phyloP scores from a whole-genome alignment of 2,888 invertebrate species.

The Ormyrus labotus region DNA sequence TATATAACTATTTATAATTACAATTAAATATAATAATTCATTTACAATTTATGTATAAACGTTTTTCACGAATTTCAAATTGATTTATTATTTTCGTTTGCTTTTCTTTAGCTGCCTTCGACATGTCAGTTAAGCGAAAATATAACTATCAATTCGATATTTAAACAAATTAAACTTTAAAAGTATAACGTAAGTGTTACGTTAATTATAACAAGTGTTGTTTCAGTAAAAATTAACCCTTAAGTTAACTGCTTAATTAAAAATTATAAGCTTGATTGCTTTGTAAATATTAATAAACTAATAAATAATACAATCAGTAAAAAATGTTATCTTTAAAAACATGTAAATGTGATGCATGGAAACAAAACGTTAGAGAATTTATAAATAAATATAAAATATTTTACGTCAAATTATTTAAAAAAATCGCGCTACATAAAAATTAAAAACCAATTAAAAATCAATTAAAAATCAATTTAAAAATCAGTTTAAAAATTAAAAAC shows the following conservation, averaged over 20 bases:
- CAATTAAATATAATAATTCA: constrained; percentile 46
- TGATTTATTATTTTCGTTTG: constrained; percentile 24
- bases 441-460: no score
- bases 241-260: no score
- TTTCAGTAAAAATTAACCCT: constrained; percentile 11
- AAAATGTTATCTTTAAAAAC: constrained; percentile 24
- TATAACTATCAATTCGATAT: constrained; percentile 12
- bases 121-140: constrained; percentile 34
- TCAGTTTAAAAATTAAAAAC: not conserved
- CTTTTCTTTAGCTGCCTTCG: constrained; percentile 24
- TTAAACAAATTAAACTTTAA: constrained; percentile 13
- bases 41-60: constrained; percentile 51
- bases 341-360: constrained; percentile 18
- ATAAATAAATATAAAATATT: constrained; percentile 24
- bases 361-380: constrained; percentile 5
- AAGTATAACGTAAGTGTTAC: constrained; percentile 5
- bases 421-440: no score
- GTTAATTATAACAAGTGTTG: constrained; percentile 17
- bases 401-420: not conserved
- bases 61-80: constrained; percentile 16
- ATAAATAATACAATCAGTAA: constrained; percentile 46
- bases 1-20: constrained; percentile 46
- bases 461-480: not conserved
- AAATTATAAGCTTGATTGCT: no score
- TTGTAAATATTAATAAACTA: constrained; percentile 1